Conservation (phyloP, 2,888 invertebrate species). For the Thera obeliscata region DNA sequence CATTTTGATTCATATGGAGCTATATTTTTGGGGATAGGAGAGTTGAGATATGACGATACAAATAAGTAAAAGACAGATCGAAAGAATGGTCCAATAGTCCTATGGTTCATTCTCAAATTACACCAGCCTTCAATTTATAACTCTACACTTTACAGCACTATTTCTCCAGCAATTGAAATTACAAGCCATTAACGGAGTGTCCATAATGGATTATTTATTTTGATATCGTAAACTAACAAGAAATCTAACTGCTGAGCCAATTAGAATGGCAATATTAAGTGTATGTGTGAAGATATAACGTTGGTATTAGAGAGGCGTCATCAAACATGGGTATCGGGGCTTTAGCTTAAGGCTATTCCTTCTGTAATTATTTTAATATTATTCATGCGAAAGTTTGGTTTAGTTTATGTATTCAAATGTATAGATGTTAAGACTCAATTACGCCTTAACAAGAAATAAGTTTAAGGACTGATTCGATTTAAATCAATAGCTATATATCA, state of each 20-base stretch:
- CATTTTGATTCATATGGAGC: too few relatives aligned
- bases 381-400: too few relatives aligned
- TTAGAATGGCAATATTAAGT: slow-evolving; percentile 40
- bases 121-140: background rate
- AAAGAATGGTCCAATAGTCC: too few relatives aligned
- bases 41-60: too few relatives aligned
- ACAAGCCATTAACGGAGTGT: slow-evolving; percentile 12
- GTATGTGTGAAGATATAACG: slow-evolving; percentile 39
- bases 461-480: too few relatives aligned
- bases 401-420: too few relatives aligned
- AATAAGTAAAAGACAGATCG: too few relatives aligned
- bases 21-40: too few relatives aligned
- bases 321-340: slow-evolving; percentile 30
- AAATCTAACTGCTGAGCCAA: slow-evolving; percentile 35
- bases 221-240: slow-evolving; percentile 33
- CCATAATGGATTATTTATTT: slow-evolving; percentile 25
- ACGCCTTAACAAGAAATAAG: too few relatives aligned
- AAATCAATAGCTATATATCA: too few relatives aligned
- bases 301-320: slow-evolving; percentile 40
- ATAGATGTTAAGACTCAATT: too few relatives aligned
- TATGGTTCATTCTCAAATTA: background rate
- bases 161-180: slow-evolving; percentile 15
- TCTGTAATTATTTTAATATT: background rate
- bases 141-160: background rate
- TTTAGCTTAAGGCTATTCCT: slow-evolving; percentile 1